Base-by-base conservation (phyloP, 2,113 vertebrate species). In the Microcebus ravelobensis region DNA sequence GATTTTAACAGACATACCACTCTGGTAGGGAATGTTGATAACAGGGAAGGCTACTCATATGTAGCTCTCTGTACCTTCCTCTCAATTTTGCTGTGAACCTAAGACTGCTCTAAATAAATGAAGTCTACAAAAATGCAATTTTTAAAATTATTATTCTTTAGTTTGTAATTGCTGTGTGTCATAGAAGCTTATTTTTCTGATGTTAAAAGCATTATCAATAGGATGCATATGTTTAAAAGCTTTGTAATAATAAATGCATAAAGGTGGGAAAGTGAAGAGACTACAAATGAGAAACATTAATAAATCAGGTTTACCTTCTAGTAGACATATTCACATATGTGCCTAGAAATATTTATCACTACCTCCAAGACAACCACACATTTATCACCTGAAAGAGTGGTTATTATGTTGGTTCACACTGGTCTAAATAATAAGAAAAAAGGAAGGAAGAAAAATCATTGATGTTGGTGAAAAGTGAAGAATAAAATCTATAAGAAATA, bases 31-130 rank as follows among this genome's bases (percentile, higher is more conserved):
- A 39, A 42, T 27, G 23, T 27, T 25, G 70, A 42, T 73, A 73
- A 73, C 3, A 39, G 15, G 7, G 8, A 36, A 71, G 39, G 13
- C 1, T 9, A 23, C 7, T 6, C 23, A 14, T 3, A 12, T 1
- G 39, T 11, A 42, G 42, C 21, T 23, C 21, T 42, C 70, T 42
- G 39, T 1, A 42, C 39, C 12, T 73, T 73, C 20, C 12, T 27
- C 6, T 27, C 70, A 48, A 18, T 74, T 74, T 74, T 74, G 39
- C 42, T 48, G 4, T 48, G 39, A 74, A 74, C 27, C 25, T 45
- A 29, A 48, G 29, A 45, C 7, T 74, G 42, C 25, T 48, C 13
- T 74, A 74, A 74, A 57, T 57, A 57, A 57, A 48, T 14, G 6
- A 74, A 74, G 42, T 74, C 73, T 74, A 74, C 17, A 12, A 27